phyloP scores from a whole-genome alignment of 2,888 invertebrate species.

The Protonemura montana region DNA sequence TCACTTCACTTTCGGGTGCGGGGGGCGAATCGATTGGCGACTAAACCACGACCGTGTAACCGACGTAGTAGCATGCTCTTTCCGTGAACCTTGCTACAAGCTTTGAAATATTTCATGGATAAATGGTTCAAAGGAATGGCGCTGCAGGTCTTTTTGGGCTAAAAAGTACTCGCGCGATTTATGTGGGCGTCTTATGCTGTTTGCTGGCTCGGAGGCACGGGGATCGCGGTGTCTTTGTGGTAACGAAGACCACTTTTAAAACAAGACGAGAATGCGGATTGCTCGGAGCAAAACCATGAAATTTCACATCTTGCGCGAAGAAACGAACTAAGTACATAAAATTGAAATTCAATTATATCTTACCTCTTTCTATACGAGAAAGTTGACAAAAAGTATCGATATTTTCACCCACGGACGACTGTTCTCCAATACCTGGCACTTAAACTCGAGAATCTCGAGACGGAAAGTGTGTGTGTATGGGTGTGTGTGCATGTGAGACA shows the following conservation, averaged over 20 bases:
- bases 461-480: not conserved
- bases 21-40: not conserved
- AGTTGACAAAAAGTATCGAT: not conserved
- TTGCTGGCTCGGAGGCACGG: not conserved
- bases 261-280: not conserved
- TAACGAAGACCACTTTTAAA: not conserved
- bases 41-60: not conserved
- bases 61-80: not conserved
- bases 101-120: not conserved
- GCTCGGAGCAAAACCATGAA: not conserved
- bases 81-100: not conserved
- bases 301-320: not conserved
- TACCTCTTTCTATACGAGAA: not conserved
- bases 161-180: slow-evolving; percentile 3
- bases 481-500: not conserved
- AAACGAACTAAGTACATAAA: not conserved
- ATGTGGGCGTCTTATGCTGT: not conserved
- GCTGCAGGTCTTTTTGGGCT: not conserved
- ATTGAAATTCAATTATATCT: not conserved
- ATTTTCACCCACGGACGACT: not conserved
- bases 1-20: not conserved
- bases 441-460: not conserved
- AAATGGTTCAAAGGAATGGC: not conserved
- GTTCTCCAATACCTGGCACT: not conserved
- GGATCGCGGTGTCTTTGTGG: not conserved